These are phyloP conservation scores for Bos taurus DNA, from an alignment of 2,113 vertebrate genomes.

Conservation along the genomic window DNA sequence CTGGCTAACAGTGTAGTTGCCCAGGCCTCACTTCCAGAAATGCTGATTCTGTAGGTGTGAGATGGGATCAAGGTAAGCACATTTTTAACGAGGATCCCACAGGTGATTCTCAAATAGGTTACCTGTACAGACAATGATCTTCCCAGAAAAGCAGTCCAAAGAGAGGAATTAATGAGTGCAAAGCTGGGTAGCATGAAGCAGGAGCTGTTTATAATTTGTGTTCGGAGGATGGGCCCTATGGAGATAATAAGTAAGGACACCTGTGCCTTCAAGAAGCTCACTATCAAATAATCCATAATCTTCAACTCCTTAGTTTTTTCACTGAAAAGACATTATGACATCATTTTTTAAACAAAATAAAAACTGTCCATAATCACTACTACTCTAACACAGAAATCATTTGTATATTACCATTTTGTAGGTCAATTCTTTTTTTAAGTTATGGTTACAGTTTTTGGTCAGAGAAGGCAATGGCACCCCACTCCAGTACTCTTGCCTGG, in stretches of 20 bases:
- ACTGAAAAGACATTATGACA: neutral
- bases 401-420: slow-evolving; percentile 23
- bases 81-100: neutral
- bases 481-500: too few relatives aligned
- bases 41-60: neutral
- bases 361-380: slow-evolving; percentile 5
- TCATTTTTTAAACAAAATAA: neutral
- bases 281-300: neutral
- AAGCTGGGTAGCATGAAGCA: neutral
- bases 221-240: neutral
- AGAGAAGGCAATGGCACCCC: too few relatives aligned
- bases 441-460: neutral
- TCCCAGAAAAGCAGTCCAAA: neutral
- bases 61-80: neutral
- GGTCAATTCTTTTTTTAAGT: slow-evolving; percentile 32
- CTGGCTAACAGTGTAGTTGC: neutral
- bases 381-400: neutral
- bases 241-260: neutral
- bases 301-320: neutral
- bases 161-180: neutral
- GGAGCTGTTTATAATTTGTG: neutral
- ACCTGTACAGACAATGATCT: neutral
- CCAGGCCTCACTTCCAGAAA: neutral
- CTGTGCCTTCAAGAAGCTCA: neutral
- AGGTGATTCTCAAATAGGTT: neutral